Conservation (phyloP, 64 coral and sea anemone genomes). For the Porites lutea region DNA sequence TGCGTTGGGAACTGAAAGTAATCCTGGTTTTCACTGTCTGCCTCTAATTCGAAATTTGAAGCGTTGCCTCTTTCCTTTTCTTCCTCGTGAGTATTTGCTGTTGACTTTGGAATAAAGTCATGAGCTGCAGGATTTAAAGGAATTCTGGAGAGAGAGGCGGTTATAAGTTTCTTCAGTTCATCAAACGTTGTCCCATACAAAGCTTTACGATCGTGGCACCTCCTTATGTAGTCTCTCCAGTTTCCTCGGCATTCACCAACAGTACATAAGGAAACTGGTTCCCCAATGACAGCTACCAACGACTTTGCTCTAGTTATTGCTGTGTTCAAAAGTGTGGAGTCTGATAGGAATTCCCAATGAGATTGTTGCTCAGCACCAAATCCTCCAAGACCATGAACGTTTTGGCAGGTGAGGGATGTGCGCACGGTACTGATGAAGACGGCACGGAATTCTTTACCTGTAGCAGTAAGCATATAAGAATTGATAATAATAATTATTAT, state of each 20-base stretch:
- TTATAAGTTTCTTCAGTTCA: slow-evolving; percentile 8
- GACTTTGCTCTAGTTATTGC: slow-evolving; percentile 82
- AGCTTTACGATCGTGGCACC: slow-evolving; percentile 23
- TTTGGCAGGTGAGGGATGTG: slow-evolving; percentile 22
- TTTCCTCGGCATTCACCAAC: slow-evolving; percentile 55
- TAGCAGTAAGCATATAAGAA: not conserved
- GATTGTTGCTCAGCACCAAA: not conserved
- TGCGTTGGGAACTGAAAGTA: not conserved
- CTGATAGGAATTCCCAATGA: slow-evolving; percentile 75
- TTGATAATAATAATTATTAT: too few species aligned
- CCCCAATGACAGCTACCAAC: slow-evolving; percentile 74
- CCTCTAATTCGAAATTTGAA: not conserved
- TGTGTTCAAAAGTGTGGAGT: slow-evolving; percentile 76
- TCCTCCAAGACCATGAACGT: not conserved
- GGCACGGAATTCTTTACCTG: slow-evolving; percentile 59
- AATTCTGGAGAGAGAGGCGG: not conserved
- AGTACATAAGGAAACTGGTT: slow-evolving; percentile 74
- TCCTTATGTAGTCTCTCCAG: slow-evolving; percentile 81
- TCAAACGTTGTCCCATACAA: slow-evolving; percentile 36
- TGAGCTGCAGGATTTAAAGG: slow-evolving; percentile 35
- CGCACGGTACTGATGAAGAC: slow-evolving; percentile 71
- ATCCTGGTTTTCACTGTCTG: not conserved
- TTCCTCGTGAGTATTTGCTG: too few species aligned
- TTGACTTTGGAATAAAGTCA: not conserved
- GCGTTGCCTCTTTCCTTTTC: not conserved